These are phyloP conservation scores for Microlaimidae sp. DNA, from an alignment of 2,888 invertebrate species.

Conservation along the genomic window DNA sequence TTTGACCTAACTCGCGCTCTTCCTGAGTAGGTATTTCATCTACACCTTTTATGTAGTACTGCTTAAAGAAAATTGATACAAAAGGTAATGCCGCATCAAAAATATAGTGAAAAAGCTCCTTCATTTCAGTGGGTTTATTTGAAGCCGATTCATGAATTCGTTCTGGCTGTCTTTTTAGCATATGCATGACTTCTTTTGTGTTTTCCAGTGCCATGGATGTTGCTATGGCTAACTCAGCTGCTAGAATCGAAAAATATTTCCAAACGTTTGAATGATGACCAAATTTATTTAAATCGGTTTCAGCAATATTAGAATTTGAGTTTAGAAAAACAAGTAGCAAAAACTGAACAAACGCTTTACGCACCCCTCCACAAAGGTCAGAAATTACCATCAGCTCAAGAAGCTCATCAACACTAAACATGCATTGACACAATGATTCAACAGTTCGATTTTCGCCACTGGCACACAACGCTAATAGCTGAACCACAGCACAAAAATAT, in stretches of 20 bases:
- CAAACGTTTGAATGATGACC: neutral
- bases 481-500: conserved; percentile 25
- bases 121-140: neutral
- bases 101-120: conserved; percentile 27
- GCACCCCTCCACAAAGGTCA: conserved; percentile 30
- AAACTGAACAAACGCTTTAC: conserved; percentile 35
- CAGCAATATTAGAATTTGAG: conserved; percentile 20
- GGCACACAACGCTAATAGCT: conserved; percentile 36
- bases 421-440: conserved; percentile 38
- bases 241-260: neutral
- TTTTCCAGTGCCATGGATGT: neutral
- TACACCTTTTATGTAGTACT: conserved; percentile 28
- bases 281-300: conserved; percentile 28
- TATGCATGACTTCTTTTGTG: neutral
- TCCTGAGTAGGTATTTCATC: too few species aligned
- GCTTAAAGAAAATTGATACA: conserved; percentile 33
- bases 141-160: neutral
- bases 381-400: conserved; percentile 32
- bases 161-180: conserved; percentile 1
- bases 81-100: conserved; percentile 36
- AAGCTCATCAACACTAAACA: conserved; percentile 35
- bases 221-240: neutral
- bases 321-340: conserved; percentile 37
- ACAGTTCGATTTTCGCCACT: conserved; percentile 38
- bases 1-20: too few species aligned